Evolutionary conservation across 2,797 vertebrate genomes (phyloP).

Genomic region (Delichon dasypus): DNA sequence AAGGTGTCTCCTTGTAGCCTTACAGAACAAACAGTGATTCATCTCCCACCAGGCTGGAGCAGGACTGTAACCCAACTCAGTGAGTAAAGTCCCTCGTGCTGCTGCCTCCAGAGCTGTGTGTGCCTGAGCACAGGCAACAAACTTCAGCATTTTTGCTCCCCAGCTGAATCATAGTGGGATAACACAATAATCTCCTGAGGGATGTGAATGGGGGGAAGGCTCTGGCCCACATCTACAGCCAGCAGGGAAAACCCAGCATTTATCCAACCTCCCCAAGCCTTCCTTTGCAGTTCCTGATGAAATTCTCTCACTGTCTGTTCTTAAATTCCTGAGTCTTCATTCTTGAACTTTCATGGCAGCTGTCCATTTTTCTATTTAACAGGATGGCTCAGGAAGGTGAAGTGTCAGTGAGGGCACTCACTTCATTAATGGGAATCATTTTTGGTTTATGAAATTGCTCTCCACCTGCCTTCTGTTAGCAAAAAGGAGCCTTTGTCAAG

Average conservation of each 20-base stretch:
- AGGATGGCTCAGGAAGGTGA: not conserved
- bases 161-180: not conserved
- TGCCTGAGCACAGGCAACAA: not conserved
- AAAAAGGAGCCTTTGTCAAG: not conserved
- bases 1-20: conserved; percentile 31
- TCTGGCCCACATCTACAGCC: not conserved
- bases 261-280: not conserved
- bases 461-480: not conserved
- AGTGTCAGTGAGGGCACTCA: not conserved
- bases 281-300: not conserved
- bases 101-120: not conserved
- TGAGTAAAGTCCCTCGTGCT: not conserved
- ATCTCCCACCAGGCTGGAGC: not conserved
- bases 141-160: not conserved
- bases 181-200: not conserved
- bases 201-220: not conserved
- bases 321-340: not conserved
- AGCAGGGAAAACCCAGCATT: not conserved
- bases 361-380: not conserved
- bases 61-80: not conserved
- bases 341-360: not conserved
- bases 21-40: conserved; percentile 1
- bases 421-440: not conserved
- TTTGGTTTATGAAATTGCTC: not conserved
- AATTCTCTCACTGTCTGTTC: not conserved